These are phyloP conservation scores for Pachyuromys duprasi DNA, from an alignment of 2,797 vertebrate species.

Conservation along the genomic window DNA sequence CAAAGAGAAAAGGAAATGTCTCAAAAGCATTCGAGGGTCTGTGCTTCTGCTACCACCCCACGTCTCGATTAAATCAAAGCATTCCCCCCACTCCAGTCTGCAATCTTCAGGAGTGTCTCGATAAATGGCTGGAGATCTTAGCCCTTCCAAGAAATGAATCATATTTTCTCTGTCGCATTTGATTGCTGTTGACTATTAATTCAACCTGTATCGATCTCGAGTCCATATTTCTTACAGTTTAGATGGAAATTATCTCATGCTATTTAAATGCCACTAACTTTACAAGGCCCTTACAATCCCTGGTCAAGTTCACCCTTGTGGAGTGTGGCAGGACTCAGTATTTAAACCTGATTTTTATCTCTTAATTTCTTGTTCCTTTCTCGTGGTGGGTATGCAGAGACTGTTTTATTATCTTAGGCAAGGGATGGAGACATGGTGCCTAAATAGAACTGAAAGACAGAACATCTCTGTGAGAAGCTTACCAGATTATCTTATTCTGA, in stretches of 20 bases:
- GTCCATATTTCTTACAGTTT: constrained; percentile 79
- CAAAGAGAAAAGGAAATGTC: constrained; percentile 69
- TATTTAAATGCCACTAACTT: constrained; percentile 71
- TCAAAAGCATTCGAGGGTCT: constrained; percentile 80
- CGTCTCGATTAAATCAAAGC: constrained; percentile 84
- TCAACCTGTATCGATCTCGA: constrained; percentile 86
- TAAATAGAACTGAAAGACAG: background rate
- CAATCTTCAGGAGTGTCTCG: constrained; percentile 68
- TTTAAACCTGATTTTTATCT: constrained; percentile 44
- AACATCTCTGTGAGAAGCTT: background rate
- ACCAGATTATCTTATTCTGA: background rate
- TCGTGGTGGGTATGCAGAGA: background rate
- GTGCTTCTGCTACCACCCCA: constrained; percentile 77
- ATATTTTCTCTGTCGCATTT: constrained; percentile 77
- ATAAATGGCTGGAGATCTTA: constrained; percentile 80
- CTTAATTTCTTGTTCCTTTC: constrained; percentile 60
- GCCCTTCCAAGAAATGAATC: constrained; percentile 85
- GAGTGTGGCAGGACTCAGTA: background rate
- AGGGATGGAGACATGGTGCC: background rate
- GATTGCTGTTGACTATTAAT: constrained; percentile 85
- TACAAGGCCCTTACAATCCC: constrained; percentile 31
- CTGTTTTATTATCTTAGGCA: background rate
- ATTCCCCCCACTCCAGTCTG: constrained; percentile 72
- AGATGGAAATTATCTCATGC: constrained; percentile 81
- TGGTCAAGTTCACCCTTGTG: background rate